A percentile compares a stretch with the other conserved stretches of the same genome.
phyloP scores from a whole-genome alignment of 92 coral and sea anemone species.

The Ricordea florida region DNA sequence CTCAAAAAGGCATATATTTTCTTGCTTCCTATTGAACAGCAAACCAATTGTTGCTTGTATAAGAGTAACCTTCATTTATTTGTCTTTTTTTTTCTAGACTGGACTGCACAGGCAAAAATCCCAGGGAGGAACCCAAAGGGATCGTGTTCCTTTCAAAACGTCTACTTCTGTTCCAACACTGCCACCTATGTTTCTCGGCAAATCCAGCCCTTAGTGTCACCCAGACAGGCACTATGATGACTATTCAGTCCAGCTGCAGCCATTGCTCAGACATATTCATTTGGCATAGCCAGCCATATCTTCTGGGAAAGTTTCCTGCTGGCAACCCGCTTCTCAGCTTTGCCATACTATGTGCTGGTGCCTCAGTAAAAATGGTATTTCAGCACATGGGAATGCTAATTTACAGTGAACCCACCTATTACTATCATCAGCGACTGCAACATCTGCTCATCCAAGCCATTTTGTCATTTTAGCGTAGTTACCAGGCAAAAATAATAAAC shows the following conservation, averaged over 20 bases:
- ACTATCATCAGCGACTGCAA: slow-evolving; percentile 34
- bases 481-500: slow-evolving; percentile 23
- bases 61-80: background rate
- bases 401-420: slow-evolving; percentile 12
- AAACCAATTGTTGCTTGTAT: background rate
- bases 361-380: slow-evolving; percentile 55
- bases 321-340: slow-evolving; percentile 65
- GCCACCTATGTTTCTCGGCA: slow-evolving; percentile 47
- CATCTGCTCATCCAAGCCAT: slow-evolving; percentile 51
- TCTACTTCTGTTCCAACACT: slow-evolving; percentile 51
- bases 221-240: slow-evolving; percentile 61
- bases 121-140: slow-evolving; percentile 55
- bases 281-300: slow-evolving; percentile 62
- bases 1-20: too few relatives aligned
- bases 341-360: slow-evolving; percentile 64
- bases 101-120: slow-evolving; percentile 24
- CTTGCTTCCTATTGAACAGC: background rate
- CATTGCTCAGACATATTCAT: slow-evolving; percentile 30
- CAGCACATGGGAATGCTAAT: slow-evolving; percentile 40
- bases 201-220: slow-evolving; percentile 41
- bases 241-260: slow-evolving; percentile 47
- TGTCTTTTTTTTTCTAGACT: slow-evolving; percentile 12
- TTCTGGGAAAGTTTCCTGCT: slow-evolving; percentile 62
- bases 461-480: slow-evolving; percentile 39
- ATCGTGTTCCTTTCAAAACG: slow-evolving; percentile 57